phyloP scores from a whole-genome alignment of 1,140 invertebrate genomes.

The Neodiprion fabricii region DNA sequence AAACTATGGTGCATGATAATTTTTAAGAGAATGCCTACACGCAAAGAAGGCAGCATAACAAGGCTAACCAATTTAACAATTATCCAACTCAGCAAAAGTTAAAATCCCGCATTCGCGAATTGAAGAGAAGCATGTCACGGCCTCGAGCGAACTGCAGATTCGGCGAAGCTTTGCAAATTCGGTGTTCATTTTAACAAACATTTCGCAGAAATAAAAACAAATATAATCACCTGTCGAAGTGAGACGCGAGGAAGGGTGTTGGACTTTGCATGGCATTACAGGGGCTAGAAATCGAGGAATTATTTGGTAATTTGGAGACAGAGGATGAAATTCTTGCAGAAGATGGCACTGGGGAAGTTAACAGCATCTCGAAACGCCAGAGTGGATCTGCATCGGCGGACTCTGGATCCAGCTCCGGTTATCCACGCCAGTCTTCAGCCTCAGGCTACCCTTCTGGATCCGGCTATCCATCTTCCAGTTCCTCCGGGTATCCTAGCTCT shows the following conservation, averaged over 20 bases:
- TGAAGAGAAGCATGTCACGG: no score
- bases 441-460: constrained; percentile 31
- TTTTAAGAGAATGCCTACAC: no score
- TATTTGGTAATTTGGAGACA: constrained; percentile 32
- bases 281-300: not conserved
- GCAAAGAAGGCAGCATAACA: no score
- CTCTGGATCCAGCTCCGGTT: constrained; percentile 24
- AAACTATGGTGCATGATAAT: no score
- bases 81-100: no score
- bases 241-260: constrained; percentile 17
- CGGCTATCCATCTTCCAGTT: constrained; percentile 10
- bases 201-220: not conserved
- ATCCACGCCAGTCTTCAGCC: constrained; percentile 14
- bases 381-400: not conserved
- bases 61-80: no score
- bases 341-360: constrained; percentile 33
- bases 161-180: constrained; percentile 15
- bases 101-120: no score
- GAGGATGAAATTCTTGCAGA: constrained; percentile 54
- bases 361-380: constrained; percentile 13
- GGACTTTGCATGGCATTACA: constrained; percentile 35
- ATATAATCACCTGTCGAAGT: not conserved
- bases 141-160: no score
- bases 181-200: not conserved
- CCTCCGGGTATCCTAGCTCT: constrained; percentile 25